phyloP scores from a whole-genome alignment of 2,797 vertebrate species.

The Alosa sapidissima region DNA sequence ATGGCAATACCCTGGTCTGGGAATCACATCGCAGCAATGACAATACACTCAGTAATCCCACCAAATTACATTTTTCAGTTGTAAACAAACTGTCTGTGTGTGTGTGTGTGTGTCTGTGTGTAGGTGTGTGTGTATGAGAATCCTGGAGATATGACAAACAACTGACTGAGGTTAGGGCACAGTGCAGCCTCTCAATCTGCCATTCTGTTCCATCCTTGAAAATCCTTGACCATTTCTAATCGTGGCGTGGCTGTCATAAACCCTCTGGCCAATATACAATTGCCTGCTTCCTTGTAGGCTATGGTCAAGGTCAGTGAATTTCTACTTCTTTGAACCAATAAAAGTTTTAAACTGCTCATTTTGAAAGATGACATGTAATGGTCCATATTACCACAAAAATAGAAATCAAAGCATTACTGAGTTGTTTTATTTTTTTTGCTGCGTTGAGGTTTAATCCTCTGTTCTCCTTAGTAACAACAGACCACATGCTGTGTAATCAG shows the following conservation, averaged over 20 bases:
- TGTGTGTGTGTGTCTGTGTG: background rate
- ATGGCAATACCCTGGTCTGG: background rate
- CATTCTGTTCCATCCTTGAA: conserved; percentile 2
- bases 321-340: background rate
- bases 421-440: background rate
- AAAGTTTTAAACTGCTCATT: background rate
- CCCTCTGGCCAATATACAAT: background rate
- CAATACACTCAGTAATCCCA: background rate
- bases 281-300: background rate
- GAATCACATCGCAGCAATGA: background rate
- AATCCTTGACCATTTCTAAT: background rate
- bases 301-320: background rate
- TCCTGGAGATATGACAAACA: background rate
- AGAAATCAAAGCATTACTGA: background rate
- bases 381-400: background rate
- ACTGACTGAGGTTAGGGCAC: background rate
- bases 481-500: background rate
- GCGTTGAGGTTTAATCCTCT: background rate
- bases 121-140: background rate
- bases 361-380: background rate
- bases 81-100: background rate
- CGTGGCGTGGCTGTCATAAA: background rate
- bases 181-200: background rate
- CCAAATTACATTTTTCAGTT: background rate
- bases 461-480: background rate